Evolutionary conservation across 2,888 invertebrate species (phyloP), one percentile per base, ranked within the genome.

Genomic region (Chrysina gloriosa): DNA sequence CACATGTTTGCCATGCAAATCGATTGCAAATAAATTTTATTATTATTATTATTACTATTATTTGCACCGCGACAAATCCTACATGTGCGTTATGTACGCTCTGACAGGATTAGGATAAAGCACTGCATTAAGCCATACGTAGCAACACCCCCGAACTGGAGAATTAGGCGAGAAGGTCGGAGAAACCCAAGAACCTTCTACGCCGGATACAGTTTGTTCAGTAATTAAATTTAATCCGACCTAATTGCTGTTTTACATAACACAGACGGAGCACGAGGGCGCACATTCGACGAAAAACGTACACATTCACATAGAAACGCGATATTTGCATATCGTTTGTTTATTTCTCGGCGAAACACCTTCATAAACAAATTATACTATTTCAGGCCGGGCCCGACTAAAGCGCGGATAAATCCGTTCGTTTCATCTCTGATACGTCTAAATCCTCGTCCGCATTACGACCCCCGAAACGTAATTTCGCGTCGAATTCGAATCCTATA

Each of bases 391-490:
- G 27, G 27, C 6, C 21, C 3, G 23, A 50, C 21, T 42, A 9
- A 16, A 42, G 16, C 27, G 7, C 42, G 42, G 29, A 16, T 25
- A 52, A 65, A 65, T 65, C 65, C 52, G 52, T 52, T 34, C 52
- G 34, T 65, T 65, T 52, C 52, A 65, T 65, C 39, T 65, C 65
- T 65, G 65, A 65, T 65, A 52, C 29, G 58, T 61, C 42, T 45
- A 61, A 61, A 61, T 61, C 65, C 52, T 39, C 39, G 42, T n/a
- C 65, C 65, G 31, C 65, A 65, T 65, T 65, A 52, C 19, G 29
- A 52, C 65, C 50, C n/a, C 63, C 54, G 25, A 34, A 63, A 63
- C 47, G 68, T 63, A 68, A 68, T 68, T 68, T 68, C 54, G 58
- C 54, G 45, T 54, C 34, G 63, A 36, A 68, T 68, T 63, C 68